Evolutionary conservation across 2,113 vertebrate genomes (phyloP).

Genomic region (Oophaga pumilio): DNA sequence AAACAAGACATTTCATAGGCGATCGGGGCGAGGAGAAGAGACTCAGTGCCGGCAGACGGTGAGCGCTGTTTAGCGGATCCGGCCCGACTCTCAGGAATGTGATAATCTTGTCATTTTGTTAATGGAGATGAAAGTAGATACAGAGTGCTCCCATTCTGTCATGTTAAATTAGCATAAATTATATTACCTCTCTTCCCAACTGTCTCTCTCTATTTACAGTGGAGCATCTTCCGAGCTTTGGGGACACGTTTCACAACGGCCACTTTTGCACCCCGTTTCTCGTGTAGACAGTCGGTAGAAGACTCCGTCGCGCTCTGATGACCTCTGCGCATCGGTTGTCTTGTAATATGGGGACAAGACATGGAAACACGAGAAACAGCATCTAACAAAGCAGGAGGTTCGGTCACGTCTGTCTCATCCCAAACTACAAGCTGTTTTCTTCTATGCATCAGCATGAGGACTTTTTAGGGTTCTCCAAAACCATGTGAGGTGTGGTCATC

Average conservation of each 20-base stretch:
- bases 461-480: too few relatives aligned
- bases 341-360: background rate
- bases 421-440: too few relatives aligned
- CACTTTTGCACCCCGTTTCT: background rate
- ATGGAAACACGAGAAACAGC: background rate
- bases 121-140: slow-evolving; percentile 37
- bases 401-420: too few relatives aligned
- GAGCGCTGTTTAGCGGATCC: slow-evolving; percentile 1
- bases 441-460: too few relatives aligned
- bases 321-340: background rate
- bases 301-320: background rate
- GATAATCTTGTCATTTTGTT: slow-evolving; percentile 51
- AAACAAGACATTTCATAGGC: background rate
- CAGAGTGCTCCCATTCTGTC: slow-evolving; percentile 46
- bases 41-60: background rate
- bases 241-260: slow-evolving; percentile 30
- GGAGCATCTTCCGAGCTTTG: background rate
- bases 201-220: slow-evolving; percentile 40
- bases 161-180: slow-evolving; percentile 50
- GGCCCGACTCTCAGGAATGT: slow-evolving; percentile 11
- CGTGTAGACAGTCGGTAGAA: background rate
- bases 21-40: background rate
- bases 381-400: background rate
- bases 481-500: too few relatives aligned
- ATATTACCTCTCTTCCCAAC: slow-evolving; percentile 47